A percentile compares a stretch with the other conserved stretches of the same genome.
These are phyloP conservation scores for Tyrannus savana DNA, from an alignment of 2,113 vertebrate genomes.

Conservation along the genomic window DNA sequence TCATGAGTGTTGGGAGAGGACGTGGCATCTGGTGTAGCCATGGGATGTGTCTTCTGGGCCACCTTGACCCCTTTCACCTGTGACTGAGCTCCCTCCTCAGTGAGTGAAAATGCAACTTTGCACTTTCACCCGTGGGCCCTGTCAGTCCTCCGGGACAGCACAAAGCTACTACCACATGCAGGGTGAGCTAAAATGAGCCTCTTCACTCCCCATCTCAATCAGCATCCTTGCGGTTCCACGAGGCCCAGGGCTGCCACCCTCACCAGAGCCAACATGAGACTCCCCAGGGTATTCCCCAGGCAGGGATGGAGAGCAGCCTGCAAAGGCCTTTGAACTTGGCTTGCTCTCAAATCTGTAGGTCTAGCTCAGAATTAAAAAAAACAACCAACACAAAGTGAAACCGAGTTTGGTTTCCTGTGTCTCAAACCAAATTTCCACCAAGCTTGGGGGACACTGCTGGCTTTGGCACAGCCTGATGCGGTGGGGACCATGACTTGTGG, in stretches of 20 bases:
- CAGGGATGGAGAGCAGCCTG: background rate
- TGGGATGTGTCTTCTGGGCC: background rate
- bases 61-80: background rate
- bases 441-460: background rate
- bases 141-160: background rate
- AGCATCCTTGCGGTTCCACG: accelerated
- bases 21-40: accelerated
- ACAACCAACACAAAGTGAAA: background rate
- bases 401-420: constrained; percentile 4
- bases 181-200: accelerated
- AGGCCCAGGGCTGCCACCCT: accelerated
- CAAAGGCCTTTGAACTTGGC: background rate
- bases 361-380: background rate
- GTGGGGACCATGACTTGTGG: no score
- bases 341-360: background rate
- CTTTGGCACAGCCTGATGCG: background rate
- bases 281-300: background rate
- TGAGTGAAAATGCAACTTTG: background rate
- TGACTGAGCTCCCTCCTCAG: accelerated
- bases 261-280: background rate
- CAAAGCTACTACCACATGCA: accelerated
- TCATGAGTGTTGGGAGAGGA: background rate
- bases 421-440: background rate
- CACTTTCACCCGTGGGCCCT: background rate
- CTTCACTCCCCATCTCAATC: background rate